Base-by-base conservation (phyloP, 2,888 invertebrate genomes). In the Nymphalis polychloros region DNA sequence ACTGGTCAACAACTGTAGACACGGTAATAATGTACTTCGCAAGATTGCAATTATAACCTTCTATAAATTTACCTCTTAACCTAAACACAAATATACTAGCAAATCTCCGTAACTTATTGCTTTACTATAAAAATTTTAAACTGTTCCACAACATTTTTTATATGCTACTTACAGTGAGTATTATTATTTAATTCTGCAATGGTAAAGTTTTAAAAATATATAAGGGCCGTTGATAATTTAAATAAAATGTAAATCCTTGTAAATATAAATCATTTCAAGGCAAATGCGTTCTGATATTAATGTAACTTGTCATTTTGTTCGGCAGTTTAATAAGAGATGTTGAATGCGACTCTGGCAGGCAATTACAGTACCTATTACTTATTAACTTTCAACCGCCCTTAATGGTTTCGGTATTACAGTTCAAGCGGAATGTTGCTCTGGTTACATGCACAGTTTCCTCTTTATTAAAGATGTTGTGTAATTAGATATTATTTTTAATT, bases 301-400 rank as follows among this genome's bases (percentile, higher is more conserved):
- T 68, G 68, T 64, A 63, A 50, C 71, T 68, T 68, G 68, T 68
- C 68, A 71, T 60, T 61, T 68, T 61, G 59, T 50, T 49, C 53
- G 66, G 64, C 69, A 67, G 55, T 65, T 72, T 64, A 72, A 67
- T 72, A 69, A 69, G 62, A 49, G 64, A 64, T 61, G 63, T 59
- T 59, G 57, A 69, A 65, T 72, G 27, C 72, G 72, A 71, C 71
- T 68, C 72, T 70, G 84, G 77, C 77, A 79, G 79, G 79, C 84
- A 86, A 87, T 88, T 88, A 86, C 82, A 76, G 81, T 78, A 76
- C 78, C 79, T 79, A 81, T 83, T 81, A 83, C 87, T 88, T 87
- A 88, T 87, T 87, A 86, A 88, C 84, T 86, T 83, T 84, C 81
- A 84, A 84, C 83, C 82, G 81, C 82, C 84, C 82, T 81, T 86